Evolutionary conservation across 1,140 invertebrate genomes (phyloP).

Genomic region (Micrasema longulum): DNA sequence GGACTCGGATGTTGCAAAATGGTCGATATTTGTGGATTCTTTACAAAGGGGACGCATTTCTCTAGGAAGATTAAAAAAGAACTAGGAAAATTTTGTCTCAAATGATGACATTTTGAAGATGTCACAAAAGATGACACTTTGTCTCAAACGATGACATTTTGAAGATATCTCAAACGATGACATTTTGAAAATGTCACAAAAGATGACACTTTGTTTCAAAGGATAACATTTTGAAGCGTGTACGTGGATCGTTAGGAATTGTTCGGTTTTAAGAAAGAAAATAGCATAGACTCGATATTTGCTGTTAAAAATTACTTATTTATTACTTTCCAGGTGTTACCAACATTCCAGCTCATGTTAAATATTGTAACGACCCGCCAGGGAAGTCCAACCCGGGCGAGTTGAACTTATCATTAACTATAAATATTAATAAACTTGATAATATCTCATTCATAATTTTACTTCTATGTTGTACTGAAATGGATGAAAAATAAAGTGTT

Average conservation of each 20-base stretch:
- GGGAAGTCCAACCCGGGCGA: neutral
- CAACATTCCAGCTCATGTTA: constrained; percentile 50
- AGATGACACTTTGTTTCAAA: no score
- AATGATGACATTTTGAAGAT: no score
- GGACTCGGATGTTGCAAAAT: no score
- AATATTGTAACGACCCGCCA: constrained; percentile 34
- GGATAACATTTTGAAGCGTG: no score
- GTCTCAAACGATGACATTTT: no score
- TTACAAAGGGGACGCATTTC: no score
- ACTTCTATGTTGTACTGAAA: constrained; percentile 56
- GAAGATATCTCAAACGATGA: no score
- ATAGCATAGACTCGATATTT: constrained; percentile 43
- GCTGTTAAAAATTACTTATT: constrained; percentile 52
- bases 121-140: no score
- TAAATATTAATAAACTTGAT: constrained; percentile 52
- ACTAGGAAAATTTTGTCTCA: no score
- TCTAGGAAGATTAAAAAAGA: no score
- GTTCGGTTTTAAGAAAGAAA: constrained; percentile 43
- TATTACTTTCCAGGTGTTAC: constrained; percentile 43
- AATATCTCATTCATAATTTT: constrained; percentile 55
- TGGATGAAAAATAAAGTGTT: constrained; percentile 56
- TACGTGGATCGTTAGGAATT: constrained; percentile 43
- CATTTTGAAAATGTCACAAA: no score
- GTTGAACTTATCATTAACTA: constrained; percentile 52
- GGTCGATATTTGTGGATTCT: no score